Conservation (phyloP, 2,797 vertebrate genomes). For the Cygnus olor region DNA sequence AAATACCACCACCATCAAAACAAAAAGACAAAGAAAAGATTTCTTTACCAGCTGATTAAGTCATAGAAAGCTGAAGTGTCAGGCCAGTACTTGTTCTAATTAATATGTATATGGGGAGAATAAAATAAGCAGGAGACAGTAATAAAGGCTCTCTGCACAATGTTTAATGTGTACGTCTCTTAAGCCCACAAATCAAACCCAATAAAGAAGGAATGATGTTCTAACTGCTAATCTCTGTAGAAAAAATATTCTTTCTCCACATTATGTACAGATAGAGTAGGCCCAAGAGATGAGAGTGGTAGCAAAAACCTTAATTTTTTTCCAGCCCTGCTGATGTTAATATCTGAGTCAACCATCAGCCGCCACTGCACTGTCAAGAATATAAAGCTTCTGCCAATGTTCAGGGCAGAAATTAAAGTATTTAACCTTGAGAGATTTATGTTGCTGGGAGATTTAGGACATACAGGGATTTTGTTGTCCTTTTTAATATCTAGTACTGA, state of each 20-base stretch:
- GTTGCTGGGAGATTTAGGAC: not conserved
- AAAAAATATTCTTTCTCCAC: not conserved
- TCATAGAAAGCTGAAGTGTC: not conserved
- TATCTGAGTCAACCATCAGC: not conserved
- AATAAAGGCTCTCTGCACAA: not conserved
- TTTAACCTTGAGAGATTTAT: not conserved
- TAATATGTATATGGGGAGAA: not conserved
- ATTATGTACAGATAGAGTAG: not conserved
- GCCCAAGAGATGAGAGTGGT: rapidly evolving
- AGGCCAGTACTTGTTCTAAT: not conserved
- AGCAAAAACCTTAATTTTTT: not conserved
- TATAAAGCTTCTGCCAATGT: not conserved
- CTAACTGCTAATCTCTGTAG: not conserved
- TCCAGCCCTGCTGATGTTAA: not conserved
- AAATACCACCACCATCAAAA: too few relatives aligned
- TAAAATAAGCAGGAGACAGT: not conserved
- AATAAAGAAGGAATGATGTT: not conserved
- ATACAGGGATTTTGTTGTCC: not conserved
- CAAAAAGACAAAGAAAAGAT: not conserved
- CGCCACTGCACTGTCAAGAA: not conserved
- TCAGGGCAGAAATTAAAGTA: not conserved
- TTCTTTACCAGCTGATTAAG: not conserved
- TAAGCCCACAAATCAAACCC: not conserved
- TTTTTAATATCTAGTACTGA: not conserved
- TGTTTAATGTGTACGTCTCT: not conserved